A percentile compares a stretch with the other conserved stretches of the same genome.
Evolutionary conservation across 1,140 invertebrate genomes (phyloP).

Genomic region (Saccostrea echinata): DNA sequence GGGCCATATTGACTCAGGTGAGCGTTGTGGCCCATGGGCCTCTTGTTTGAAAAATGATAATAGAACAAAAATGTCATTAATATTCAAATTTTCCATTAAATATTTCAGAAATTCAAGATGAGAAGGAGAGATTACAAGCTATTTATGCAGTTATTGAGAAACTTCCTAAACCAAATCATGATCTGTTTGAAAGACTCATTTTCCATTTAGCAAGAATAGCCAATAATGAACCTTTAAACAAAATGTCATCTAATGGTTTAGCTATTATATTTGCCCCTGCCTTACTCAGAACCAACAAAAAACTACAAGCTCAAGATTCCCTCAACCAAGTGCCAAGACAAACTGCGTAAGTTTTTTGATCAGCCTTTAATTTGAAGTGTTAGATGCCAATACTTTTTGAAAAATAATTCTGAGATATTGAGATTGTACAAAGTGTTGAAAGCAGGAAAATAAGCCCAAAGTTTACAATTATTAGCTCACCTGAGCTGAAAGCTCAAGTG

Average conservation of each 20-base stretch:
- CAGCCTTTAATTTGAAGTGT: no score
- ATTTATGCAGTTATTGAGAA: constrained; percentile 93
- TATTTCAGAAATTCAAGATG: constrained; percentile 86
- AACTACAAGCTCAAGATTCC: constrained; percentile 93
- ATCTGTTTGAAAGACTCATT: constrained; percentile 94
- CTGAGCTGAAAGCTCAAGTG: no score
- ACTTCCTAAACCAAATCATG: constrained; percentile 93
- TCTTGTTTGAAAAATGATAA: no score
- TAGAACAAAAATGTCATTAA: no score
- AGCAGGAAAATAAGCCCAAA: no score
- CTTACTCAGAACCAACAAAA: constrained; percentile 91
- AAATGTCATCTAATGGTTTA: constrained; percentile 94
- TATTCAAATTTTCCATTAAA: not conserved
- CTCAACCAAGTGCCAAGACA: constrained; percentile 84
- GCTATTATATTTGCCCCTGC: constrained; percentile 98
- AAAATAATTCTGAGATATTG: no score
- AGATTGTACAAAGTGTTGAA: no score
- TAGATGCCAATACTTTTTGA: no score
- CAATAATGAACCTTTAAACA: constrained; percentile 91
- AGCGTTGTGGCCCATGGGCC: no score
- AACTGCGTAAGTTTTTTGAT: constrained; percentile 75
- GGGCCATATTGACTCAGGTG: no score
- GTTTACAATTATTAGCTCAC: no score
- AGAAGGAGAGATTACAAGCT: constrained; percentile 90
- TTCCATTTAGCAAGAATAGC: constrained; percentile 95